These are phyloP conservation scores for Meloe dianella DNA, from an alignment of 2,888 invertebrate species.

Conservation along the genomic window DNA sequence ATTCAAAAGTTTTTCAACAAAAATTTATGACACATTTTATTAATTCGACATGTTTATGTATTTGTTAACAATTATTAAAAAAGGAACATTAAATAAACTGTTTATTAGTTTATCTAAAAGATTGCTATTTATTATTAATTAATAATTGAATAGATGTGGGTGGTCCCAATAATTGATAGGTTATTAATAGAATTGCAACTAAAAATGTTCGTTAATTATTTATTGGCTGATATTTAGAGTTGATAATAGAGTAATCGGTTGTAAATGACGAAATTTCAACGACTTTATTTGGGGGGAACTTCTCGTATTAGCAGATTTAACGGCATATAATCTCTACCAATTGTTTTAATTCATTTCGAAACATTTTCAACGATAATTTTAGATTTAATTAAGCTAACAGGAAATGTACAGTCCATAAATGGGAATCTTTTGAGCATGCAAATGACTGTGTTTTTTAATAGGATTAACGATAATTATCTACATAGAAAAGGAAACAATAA, in stretches of 20 bases:
- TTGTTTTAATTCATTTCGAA: neutral
- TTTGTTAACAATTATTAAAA: neutral
- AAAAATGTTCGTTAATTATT: conserved; percentile 19
- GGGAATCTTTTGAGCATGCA: neutral
- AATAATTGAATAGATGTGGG: conserved; percentile 34
- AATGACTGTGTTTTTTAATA: neutral
- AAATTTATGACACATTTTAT: neutral
- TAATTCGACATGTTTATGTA: neutral
- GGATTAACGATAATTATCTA: neutral
- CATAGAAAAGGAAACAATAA: neutral
- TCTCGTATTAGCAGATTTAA: neutral
- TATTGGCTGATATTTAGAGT: conserved; percentile 18
- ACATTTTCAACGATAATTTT: conserved; percentile 1
- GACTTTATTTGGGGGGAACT: neutral
- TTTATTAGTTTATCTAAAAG: conserved; percentile 33
- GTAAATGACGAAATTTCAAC: neutral
- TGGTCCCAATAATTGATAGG: conserved; percentile 32
- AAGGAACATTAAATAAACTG: conserved; percentile 33
- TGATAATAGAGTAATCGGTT: neutral
- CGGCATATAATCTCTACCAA: neutral
- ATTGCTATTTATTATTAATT: conserved; percentile 35
- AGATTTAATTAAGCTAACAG: neutral
- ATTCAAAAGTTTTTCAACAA: conserved; percentile 14
- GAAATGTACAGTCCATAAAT: neutral
- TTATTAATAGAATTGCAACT: conserved; percentile 28